phyloP scores from a whole-genome alignment of 1,140 invertebrate species.

The Drosophila obscura region DNA sequence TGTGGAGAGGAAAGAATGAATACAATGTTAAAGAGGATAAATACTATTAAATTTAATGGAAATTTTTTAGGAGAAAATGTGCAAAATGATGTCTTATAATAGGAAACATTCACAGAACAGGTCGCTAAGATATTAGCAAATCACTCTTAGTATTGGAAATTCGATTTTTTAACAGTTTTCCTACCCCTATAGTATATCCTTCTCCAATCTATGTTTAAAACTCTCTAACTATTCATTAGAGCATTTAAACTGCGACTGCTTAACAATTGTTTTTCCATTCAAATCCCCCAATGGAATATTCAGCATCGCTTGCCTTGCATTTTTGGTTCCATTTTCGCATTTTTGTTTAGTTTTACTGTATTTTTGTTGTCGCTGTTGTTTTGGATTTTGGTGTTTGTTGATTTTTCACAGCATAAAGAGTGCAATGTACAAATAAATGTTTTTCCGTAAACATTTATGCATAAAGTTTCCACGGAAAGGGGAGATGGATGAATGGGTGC shows the following conservation, averaged over 20 bases:
- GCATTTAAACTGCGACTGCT: conserved; percentile 8
- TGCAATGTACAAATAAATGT: conserved; percentile 33
- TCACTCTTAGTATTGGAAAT: too few species aligned
- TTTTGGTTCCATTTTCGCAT: conserved; percentile 36
- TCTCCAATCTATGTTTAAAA: background rate
- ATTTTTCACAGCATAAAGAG: conserved; percentile 34
- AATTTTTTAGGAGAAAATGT: too few species aligned
- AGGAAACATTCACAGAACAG: too few species aligned
- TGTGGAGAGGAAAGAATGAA: background rate
- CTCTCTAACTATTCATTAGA: background rate
- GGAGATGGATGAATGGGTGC: background rate
- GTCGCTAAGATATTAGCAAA: too few species aligned
- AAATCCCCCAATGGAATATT: conserved; percentile 14
- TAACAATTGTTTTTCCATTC: conserved; percentile 1
- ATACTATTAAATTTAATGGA: too few species aligned
- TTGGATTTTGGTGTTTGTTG: background rate
- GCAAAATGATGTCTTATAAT: too few species aligned
- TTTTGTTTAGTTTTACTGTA: conserved; percentile 32
- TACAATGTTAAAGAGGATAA: too few species aligned
- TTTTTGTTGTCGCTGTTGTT: background rate
- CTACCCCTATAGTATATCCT: too few species aligned
- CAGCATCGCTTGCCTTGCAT: conserved; percentile 21
- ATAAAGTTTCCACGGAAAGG: conserved; percentile 31
- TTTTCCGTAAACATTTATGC: conserved; percentile 36
- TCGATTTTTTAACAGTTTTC: too few species aligned